phyloP scores from a whole-genome alignment of 1,140 invertebrate genomes.

The Cotesia vestalis region DNA sequence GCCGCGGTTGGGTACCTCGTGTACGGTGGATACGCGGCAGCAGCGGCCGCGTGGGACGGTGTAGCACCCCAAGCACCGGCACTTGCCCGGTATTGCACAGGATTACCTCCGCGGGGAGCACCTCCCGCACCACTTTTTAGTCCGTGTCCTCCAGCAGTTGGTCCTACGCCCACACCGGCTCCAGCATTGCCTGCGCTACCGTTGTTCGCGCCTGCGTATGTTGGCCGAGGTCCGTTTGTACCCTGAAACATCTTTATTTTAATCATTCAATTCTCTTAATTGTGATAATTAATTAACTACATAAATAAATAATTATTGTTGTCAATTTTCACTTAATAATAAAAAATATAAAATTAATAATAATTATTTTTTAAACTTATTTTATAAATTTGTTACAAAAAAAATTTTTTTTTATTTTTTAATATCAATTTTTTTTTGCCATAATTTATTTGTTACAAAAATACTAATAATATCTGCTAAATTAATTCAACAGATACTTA shows the following conservation, averaged over 20 bases:
- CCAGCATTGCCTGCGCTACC: slow-evolving; percentile 58
- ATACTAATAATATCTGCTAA: too few species aligned
- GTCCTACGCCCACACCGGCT: slow-evolving; percentile 51
- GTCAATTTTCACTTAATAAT: too few species aligned
- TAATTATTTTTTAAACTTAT: too few species aligned
- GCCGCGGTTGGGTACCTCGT: slow-evolving; percentile 59
- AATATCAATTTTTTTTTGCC: too few species aligned
- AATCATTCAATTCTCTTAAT: background rate
- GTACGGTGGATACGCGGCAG: slow-evolving; percentile 57
- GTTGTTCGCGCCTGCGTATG: slow-evolving; percentile 63
- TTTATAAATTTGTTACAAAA: too few species aligned
- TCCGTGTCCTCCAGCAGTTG: slow-evolving; percentile 51
- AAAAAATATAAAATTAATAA: too few species aligned
- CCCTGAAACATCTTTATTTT: slow-evolving; percentile 51
- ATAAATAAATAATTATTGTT: too few species aligned
- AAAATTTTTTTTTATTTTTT: too few species aligned
- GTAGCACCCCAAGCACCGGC: slow-evolving; percentile 55
- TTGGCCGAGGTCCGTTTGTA: slow-evolving; percentile 62
- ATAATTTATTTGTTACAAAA: too few species aligned
- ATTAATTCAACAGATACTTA: too few species aligned
- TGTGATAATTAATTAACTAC: too few species aligned
- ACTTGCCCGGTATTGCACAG: slow-evolving; percentile 61
- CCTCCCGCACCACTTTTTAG: slow-evolving; percentile 56
- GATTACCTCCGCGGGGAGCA: slow-evolving; percentile 59
- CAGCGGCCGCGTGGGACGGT: slow-evolving; percentile 58